Evolutionary conservation across 2,888 invertebrate genomes (phyloP).

Genomic region (Antheraea assamensis): DNA sequence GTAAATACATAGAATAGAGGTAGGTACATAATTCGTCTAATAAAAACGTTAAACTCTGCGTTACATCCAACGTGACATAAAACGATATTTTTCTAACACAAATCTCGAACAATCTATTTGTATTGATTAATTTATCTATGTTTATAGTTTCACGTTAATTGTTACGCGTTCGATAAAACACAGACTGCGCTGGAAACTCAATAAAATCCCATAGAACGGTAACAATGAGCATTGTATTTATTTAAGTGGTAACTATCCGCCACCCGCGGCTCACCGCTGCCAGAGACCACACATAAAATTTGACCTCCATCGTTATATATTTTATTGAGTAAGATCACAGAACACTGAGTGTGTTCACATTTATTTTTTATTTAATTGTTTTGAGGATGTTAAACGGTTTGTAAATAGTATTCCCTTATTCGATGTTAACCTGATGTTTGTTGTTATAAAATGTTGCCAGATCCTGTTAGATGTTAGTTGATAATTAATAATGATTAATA

Average conservation of each 20-base stretch:
- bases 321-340: slow-evolving; percentile 30
- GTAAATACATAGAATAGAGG: slow-evolving; percentile 9
- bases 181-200: slow-evolving; percentile 65
- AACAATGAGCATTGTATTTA: slow-evolving; percentile 66
- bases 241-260: slow-evolving; percentile 70
- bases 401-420: neutral
- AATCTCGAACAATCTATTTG: slow-evolving; percentile 44
- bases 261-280: slow-evolving; percentile 48
- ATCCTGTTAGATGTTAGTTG: neutral
- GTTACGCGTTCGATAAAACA: slow-evolving; percentile 61
- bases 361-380: slow-evolving; percentile 35
- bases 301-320: slow-evolving; percentile 42
- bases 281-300: slow-evolving; percentile 68
- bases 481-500: too few species aligned
- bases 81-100: slow-evolving; percentile 42
- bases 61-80: slow-evolving; percentile 30
- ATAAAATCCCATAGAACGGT: slow-evolving; percentile 67
- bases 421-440: neutral
- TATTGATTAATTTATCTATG: slow-evolving; percentile 77
- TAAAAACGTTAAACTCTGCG: slow-evolving; percentile 28
- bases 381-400: slow-evolving; percentile 20
- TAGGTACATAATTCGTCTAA: slow-evolving; percentile 18
- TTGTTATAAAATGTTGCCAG: neutral
- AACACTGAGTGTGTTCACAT: slow-evolving; percentile 29
- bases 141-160: slow-evolving; percentile 66